Evolutionary conservation across 1,140 invertebrate genomes (phyloP), one percentile per base, ranked within the genome.

Genomic region (Galleria mellonella): DNA sequence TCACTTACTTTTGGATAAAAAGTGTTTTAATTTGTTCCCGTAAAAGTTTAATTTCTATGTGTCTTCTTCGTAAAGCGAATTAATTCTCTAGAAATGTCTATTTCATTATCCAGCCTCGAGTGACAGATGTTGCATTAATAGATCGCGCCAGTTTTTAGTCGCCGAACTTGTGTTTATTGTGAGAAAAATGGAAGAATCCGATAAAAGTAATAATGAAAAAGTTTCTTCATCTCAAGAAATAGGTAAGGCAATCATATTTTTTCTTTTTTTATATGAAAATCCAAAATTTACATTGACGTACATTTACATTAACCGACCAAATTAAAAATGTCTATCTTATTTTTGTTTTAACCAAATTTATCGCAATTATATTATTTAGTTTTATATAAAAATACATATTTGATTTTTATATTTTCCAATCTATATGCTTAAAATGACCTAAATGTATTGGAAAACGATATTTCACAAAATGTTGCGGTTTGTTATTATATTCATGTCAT

Each of bases 111-210:
- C 53, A 43, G 42, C 41, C 43, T 52, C 57, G 54, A 67, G 67
- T 82, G 73, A 73, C 72, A 78, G 71, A 77, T 75, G 75, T 65
- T 73, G 56, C 53, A 53, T 54, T 60, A 54, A 35, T 70, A 67
- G 63, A 71, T 69, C 70, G 64, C 74, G 74, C 70, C 65, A 76
- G 62, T 70, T 74, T 73, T 65, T 50, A 45, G 46, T 58, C 28
- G 47, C 60, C 57, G 60, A 42, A 38, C 43, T 43, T 32, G 38
- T 53, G 56, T 45, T 55, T 43, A 37, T 48, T 47, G 6, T 44
- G 36, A 40, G 33, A 51, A 64, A 42, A 14, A 75, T 78, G 73
- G 76, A 81, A 49, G 62, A 69, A 54, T 58, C 45, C 13, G 59
- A 46, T 49, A 49, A 63, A 49, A 69, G 5, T 17, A n/a, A 52